Evolutionary conservation across 2,888 invertebrate species (phyloP), one percentile per base, ranked within the genome.

Genomic region (Shargacucullia verbasci): DNA sequence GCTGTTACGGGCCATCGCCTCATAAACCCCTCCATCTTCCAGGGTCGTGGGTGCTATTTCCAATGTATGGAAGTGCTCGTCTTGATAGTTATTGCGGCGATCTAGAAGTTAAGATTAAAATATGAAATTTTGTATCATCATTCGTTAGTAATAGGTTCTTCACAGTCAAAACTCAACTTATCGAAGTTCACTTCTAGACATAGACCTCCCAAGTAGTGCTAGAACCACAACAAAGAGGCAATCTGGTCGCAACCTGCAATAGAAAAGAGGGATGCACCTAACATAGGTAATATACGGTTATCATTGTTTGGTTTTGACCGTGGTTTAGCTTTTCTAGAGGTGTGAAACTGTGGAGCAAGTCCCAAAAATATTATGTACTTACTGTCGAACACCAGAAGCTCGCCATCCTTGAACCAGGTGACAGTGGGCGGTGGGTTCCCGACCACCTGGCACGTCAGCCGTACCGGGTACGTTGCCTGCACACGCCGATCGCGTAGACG

Each of bases 381-480:
- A 95, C 96, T 95, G 73, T 95, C 95, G 68, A 92, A 83, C 1
- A 76, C 73, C 9, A 97, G 89, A 69, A 96, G 94, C 54, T 95
- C 88, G 0, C 96, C 97, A 81, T 98, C 96, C 84, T 97, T 98
- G 83, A 94, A 96, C 99, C 99, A 99, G n/a, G 95, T 95, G 33
- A 99, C 91, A 13, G 91, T 91, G 0, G 98, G 97, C 2, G 94
- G 84, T 0, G 98, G 98, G 70, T 94, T 94, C 0, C 98, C 98
- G 9, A 96, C 95, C 2, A 97, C 96, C 88, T 98, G 97, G 78
- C 98, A 98, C 0, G 98, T 98, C 25, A 98, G 92, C 29, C 98
- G 95, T 5, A 98, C 97, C 0, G 98, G 98, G 85, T 97, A 97
- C 0, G 97, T 96, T 1, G 96, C 95, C 86, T 98, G 97, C 0